phyloP scores from a whole-genome alignment of 2,888 invertebrate species.

The Agrochola lychnidis region DNA sequence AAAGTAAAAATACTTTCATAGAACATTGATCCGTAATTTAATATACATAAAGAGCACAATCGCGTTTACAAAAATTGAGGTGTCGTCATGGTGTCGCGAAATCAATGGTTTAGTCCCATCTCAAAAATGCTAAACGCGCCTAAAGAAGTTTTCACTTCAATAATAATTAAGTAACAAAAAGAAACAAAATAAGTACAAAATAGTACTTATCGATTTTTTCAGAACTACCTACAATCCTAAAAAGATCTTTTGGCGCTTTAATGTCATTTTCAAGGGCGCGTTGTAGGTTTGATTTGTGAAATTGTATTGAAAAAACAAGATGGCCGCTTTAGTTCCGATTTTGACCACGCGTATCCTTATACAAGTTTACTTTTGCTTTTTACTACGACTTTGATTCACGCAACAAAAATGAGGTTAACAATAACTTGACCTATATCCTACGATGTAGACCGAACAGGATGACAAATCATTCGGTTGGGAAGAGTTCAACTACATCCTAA shows the following conservation, averaged over 20 bases:
- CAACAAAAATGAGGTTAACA: neutral
- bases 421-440: slow-evolving; percentile 1
- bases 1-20: too few relatives aligned
- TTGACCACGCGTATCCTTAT: neutral
- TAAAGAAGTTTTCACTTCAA: too few relatives aligned
- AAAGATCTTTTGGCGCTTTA: neutral
- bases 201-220: too few relatives aligned
- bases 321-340: neutral
- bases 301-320: neutral
- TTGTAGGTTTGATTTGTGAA: neutral
- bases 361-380: neutral
- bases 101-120: too few relatives aligned
- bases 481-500: neutral
- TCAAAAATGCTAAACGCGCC: too few relatives aligned
- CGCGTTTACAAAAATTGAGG: too few relatives aligned
- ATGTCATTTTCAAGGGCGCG: neutral
- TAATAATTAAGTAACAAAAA: too few relatives aligned
- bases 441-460: neutral
- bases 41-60: too few relatives aligned
- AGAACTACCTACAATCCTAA: too few relatives aligned
- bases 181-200: too few relatives aligned
- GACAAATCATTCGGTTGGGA: neutral
- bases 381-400: neutral
- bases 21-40: too few relatives aligned
- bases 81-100: too few relatives aligned